Percentiles rank a stretch among this genome's conserved stretches.
Conservation (phyloP, 2,888 invertebrate genomes). For the Tachina lurida region DNA sequence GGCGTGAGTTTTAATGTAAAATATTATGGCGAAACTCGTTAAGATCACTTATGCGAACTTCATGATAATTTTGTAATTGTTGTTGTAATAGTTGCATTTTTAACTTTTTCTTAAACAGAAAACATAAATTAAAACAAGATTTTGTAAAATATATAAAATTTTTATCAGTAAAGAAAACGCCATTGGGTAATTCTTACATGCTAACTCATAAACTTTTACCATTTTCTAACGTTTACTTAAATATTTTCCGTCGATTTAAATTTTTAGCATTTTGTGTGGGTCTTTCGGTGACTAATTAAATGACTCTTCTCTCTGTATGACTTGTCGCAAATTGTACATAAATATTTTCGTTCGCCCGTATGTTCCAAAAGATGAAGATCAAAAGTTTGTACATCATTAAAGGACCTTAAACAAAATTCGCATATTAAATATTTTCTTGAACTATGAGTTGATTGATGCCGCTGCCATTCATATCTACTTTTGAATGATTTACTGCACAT, state of each 20-base stretch:
- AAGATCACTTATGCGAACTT: too few species aligned
- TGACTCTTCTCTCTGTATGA: conserved; percentile 14
- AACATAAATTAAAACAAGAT: too few species aligned
- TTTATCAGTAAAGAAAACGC: too few species aligned
- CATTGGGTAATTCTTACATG: neutral
- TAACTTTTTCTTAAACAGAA: too few species aligned
- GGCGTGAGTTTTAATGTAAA: too few species aligned
- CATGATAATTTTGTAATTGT: too few species aligned
- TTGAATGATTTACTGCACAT: conserved; percentile 38
- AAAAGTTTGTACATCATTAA: neutral
- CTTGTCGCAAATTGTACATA: conserved; percentile 38
- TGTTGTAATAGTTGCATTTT: too few species aligned
- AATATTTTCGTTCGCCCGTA: conserved; percentile 28
- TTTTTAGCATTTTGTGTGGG: neutral
- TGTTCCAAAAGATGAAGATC: conserved; percentile 27
- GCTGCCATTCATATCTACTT: conserved; percentile 30
- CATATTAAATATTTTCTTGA: conserved; percentile 39
- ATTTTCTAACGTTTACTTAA: neutral
- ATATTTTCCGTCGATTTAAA: neutral
- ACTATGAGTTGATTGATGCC: conserved; percentile 42
- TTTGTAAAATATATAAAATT: too few species aligned
- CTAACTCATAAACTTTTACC: neutral
- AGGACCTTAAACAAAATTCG: conserved; percentile 40
- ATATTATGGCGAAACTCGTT: too few species aligned
- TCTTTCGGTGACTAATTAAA: conserved; percentile 42